These are phyloP conservation scores for Pangasius macronema DNA, from an alignment of 2,797 vertebrate genomes.

Conservation along the genomic window DNA sequence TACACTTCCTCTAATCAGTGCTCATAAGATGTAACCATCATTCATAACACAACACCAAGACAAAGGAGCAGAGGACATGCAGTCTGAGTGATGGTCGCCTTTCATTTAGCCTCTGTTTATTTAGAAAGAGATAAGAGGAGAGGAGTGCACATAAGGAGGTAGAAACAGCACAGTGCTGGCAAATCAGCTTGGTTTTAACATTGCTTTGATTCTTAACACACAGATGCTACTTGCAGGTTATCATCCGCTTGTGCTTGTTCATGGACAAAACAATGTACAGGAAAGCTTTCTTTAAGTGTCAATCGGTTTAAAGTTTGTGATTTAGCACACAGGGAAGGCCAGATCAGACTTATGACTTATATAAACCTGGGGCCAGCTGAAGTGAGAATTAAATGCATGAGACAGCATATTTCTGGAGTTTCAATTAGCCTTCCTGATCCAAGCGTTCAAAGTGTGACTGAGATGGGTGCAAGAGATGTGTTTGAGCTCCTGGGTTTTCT, in stretches of 20 bases:
- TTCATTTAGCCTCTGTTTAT: conserved; percentile 33
- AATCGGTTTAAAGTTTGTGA: neutral
- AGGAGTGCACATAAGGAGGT: neutral
- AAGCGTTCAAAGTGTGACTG: neutral
- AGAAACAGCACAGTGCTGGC: neutral
- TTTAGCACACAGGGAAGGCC: neutral
- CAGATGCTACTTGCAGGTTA: neutral
- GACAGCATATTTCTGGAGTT: neutral
- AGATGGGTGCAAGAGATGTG: neutral
- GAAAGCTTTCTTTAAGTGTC: neutral
- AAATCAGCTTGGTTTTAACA: conserved; percentile 6
- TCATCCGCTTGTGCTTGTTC: neutral
- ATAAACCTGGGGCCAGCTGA: neutral
- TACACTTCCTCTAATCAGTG: conserved; percentile 25
- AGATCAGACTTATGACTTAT: neutral
- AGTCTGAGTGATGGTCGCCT: conserved; percentile 26
- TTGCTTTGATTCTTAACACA: neutral
- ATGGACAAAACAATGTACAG: neutral
- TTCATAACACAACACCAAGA: conserved; percentile 34
- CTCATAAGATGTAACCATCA: conserved; percentile 12
- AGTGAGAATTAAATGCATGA: conserved; percentile 16
- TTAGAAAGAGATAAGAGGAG: conserved; percentile 31
- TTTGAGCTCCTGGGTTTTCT: neutral
- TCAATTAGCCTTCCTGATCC: conserved; percentile 8
- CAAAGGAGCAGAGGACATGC: conserved; percentile 2